phyloP scores from a whole-genome alignment of 2,113 vertebrate genomes.

The Tyrannus savana region DNA sequence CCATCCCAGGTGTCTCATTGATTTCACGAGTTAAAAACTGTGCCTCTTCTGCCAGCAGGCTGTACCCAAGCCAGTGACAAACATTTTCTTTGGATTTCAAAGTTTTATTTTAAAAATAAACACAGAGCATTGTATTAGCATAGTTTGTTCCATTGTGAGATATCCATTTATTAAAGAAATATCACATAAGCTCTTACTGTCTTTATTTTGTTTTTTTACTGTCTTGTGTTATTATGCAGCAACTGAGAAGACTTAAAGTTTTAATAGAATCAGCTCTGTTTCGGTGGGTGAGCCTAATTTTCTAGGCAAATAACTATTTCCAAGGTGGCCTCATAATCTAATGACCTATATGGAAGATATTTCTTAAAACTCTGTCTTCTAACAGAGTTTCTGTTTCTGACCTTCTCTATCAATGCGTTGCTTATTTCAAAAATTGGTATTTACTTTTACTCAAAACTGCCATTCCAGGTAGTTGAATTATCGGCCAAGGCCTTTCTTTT shows the following conservation, averaged over 20 bases:
- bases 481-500: background rate
- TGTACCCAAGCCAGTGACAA: background rate
- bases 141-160: constrained; percentile 14
- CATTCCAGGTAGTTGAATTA: background rate
- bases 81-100: constrained; percentile 55
- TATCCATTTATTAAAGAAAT: constrained; percentile 19
- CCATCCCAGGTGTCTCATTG: constrained; percentile 10
- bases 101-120: constrained; percentile 52
- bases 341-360: background rate
- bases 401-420: background rate
- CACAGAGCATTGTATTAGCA: background rate
- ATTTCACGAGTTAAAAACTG: constrained; percentile 8
- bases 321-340: background rate
- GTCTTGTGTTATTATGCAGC: background rate
- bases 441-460: background rate
- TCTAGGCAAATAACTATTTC: background rate
- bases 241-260: background rate
- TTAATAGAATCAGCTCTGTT: background rate
- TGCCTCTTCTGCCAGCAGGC: background rate
- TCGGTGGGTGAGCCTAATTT: background rate
- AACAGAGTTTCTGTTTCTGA: background rate
- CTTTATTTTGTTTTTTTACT: background rate
- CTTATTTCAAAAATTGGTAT: background rate
- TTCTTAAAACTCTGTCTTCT: background rate
- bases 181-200: background rate